Evolutionary conservation across 2,113 vertebrate genomes (phyloP), one percentile per base, ranked within the genome.

Genomic region (Cettia cetti): DNA sequence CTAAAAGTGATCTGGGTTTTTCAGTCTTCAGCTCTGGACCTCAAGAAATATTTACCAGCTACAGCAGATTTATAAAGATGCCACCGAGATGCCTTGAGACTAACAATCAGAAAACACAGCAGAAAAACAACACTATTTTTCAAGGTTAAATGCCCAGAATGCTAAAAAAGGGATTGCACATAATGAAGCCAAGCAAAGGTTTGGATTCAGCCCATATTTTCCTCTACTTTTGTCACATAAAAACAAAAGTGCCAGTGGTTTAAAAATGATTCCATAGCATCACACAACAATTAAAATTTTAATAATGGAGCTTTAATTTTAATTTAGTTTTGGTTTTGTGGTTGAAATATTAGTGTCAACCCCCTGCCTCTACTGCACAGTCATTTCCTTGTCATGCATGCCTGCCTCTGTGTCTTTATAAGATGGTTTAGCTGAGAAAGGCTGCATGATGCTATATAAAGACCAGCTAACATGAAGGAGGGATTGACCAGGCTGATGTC

Each of bases 91-190:
- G 98, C 96, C 96, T 97, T 96, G 95, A 98, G 97, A 98, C 97
- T 97, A 97, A 96, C 96, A 97, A 97, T 98, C 95, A 97, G 97
- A 95, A 97, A 97, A 97, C 93, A 91, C 95, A 91, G 97, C 92
- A 91, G 97, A 96, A 95, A 96, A 97, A 97, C 96, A 97, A 95
- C 96, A 94, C 95, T 94, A 95, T 97, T 97, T 97, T 97, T 98
- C 98, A 98, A 98, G 97, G 97, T 98, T 97, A 98, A 98, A 98
- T 95, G 97, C 95, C 97, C 91, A 81, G 97, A 98, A 98, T 97
- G 94, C 96, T 98, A 97, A 98, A 97, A 77, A 97, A 97, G 97
- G 93, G 96, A 96, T 94, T 91, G 94, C 96, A 97, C 63, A 69
- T 96, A 80, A 95, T 78, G 97, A 97, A 97, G 94, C 87, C 95